phyloP scores from a whole-genome alignment of 2,888 invertebrate genomes.

The Iphiclides podalirius region DNA sequence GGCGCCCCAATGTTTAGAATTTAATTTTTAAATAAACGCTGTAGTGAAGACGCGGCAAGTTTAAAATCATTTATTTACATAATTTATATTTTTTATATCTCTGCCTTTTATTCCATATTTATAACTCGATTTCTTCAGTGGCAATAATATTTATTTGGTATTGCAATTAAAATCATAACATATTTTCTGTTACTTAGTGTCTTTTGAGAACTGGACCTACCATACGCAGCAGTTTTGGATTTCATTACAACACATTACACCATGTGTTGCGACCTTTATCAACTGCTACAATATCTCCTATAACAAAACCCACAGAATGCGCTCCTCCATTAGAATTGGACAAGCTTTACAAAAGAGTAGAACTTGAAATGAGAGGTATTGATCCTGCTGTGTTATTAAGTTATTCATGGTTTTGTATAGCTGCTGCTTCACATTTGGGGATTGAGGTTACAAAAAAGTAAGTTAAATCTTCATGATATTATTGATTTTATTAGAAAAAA shows the following conservation, averaged over 20 bases:
- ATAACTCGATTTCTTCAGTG: too few relatives aligned
- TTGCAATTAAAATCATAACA: too few relatives aligned
- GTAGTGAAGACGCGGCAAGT: too few relatives aligned
- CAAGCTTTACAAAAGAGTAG: constrained; percentile 89
- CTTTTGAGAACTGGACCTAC: constrained; percentile 50
- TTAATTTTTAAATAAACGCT: too few relatives aligned
- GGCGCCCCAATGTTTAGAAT: too few relatives aligned
- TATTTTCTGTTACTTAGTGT: constrained; percentile 36
- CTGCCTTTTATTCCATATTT: too few relatives aligned
- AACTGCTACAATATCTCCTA: constrained; percentile 37
- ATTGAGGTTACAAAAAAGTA: constrained; percentile 86
- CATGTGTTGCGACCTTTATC: constrained; percentile 42
- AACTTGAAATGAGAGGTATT: constrained; percentile 92
- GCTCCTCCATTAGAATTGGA: constrained; percentile 75
- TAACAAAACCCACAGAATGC: constrained; percentile 42
- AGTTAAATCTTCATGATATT: too few relatives aligned
- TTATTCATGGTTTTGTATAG: constrained; percentile 90
- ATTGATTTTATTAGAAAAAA: too few relatives aligned
- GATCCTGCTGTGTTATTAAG: constrained; percentile 93
- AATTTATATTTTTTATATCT: too few relatives aligned
- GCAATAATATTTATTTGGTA: constrained; percentile 8
- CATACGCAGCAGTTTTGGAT: constrained; percentile 37
- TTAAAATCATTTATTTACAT: too few relatives aligned
- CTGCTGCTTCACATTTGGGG: constrained; percentile 90
- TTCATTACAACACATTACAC: constrained; percentile 31